These are phyloP conservation scores for Tipula lateralis DNA, from an alignment of 2,888 invertebrate species.

Conservation along the genomic window DNA sequence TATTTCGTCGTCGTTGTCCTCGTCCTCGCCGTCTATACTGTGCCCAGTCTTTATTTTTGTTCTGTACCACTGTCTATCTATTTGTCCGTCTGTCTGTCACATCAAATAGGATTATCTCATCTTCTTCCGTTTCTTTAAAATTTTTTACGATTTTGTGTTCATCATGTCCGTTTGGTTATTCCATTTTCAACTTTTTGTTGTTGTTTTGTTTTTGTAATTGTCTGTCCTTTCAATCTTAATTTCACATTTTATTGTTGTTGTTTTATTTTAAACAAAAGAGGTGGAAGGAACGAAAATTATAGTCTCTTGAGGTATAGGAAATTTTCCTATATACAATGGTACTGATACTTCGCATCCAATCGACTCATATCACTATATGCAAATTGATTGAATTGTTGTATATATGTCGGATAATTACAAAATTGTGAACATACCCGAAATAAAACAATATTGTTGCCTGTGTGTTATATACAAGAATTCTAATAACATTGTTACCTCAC, in stretches of 20 bases:
- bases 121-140: conserved; percentile 25
- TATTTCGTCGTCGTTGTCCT: background rate
- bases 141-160: background rate
- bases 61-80: conserved; percentile 12
- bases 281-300: background rate
- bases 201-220: background rate
- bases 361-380: background rate
- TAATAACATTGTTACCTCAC: conserved; percentile 15
- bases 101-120: conserved; percentile 28
- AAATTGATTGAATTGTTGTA: background rate
- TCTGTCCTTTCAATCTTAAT: conserved; percentile 24
- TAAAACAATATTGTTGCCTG: background rate
- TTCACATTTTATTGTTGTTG: background rate
- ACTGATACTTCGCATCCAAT: background rate
- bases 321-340: background rate
- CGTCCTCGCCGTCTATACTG: too few relatives aligned
- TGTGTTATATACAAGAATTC: background rate
- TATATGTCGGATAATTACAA: too few relatives aligned
- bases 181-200: background rate
- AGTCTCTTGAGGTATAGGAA: background rate
- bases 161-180: conserved; percentile 19
- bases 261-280: background rate
- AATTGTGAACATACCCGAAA: too few relatives aligned
- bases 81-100: conserved; percentile 28
- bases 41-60: background rate